These are phyloP conservation scores for Riparia riparia DNA, from an alignment of 2,113 vertebrate species.

Conservation along the genomic window DNA sequence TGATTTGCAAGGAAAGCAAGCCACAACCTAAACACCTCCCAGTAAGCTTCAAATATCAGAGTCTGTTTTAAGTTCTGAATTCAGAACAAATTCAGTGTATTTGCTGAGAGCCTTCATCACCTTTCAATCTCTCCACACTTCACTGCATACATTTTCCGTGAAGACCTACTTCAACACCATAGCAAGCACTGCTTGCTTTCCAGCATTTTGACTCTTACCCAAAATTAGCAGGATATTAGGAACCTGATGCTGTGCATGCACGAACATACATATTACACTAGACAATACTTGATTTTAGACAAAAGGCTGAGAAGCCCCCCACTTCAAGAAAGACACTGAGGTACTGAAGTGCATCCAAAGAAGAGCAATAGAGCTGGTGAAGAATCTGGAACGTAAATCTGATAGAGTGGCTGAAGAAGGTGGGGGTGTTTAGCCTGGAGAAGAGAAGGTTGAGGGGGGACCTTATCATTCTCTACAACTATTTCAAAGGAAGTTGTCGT, in stretches of 20 bases:
- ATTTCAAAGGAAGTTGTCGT: not conserved
- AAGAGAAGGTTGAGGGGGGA: not conserved
- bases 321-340: not conserved
- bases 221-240: not conserved
- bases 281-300: not conserved
- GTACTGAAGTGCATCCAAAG: not conserved
- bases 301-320: not conserved
- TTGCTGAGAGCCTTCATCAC: not conserved
- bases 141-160: not conserved
- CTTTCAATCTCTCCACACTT: not conserved
- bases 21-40: not conserved
- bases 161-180: not conserved
- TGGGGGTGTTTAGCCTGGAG: not conserved
- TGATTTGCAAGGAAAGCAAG: not conserved
- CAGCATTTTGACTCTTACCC: not conserved
- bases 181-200: not conserved
- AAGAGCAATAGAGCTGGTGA: not conserved
- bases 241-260: not conserved
- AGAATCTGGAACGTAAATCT: not conserved
- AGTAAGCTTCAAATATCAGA: not conserved
- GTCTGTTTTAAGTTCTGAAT: not conserved
- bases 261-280: too few relatives aligned
- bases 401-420: not conserved
- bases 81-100: not conserved
- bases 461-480: not conserved